Conservation (phyloP, 1,140 invertebrate genomes). For the Sarcophaga peregrina region DNA sequence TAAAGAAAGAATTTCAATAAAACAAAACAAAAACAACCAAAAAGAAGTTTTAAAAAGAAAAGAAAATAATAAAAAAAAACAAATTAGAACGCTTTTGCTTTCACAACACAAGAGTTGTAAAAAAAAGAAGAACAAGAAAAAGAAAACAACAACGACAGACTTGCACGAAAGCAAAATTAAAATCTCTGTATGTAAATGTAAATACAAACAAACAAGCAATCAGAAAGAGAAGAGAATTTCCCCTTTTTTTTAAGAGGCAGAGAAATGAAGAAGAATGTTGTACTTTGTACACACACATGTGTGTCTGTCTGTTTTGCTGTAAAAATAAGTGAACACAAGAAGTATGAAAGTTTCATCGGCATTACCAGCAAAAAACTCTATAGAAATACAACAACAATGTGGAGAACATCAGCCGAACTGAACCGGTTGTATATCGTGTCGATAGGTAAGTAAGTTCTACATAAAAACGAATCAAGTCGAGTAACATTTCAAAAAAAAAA, state of each 20-base stretch:
- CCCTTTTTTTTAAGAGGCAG: background rate
- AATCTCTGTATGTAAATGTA: background rate
- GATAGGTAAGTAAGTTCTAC: slow-evolving; percentile 26
- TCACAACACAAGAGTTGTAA: slow-evolving; percentile 33
- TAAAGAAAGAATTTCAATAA: slow-evolving; percentile 29
- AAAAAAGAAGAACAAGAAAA: background rate
- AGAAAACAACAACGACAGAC: background rate
- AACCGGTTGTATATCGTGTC: slow-evolving; percentile 10
- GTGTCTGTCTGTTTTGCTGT: background rate
- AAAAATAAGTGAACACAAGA: background rate
- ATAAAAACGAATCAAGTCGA: background rate
- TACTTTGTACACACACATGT: too few relatives aligned
- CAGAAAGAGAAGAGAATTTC: background rate
- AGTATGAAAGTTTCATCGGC: background rate
- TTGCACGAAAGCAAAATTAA: slow-evolving; percentile 14
- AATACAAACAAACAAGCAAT: background rate
- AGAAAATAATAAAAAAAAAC: slow-evolving; percentile 23
- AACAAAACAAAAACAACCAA: slow-evolving; percentile 1
- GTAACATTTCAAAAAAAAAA: background rate
- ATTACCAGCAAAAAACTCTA: slow-evolving; percentile 3
- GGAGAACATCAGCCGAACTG: background rate
- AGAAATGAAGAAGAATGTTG: background rate
- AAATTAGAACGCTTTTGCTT: slow-evolving; percentile 44
- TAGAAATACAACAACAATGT: background rate
- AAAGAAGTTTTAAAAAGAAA: slow-evolving; percentile 26